A percentile compares a stretch with the other conserved stretches of the same genome.
Evolutionary conservation across 1,140 invertebrate genomes (phyloP).

Genomic region (Eupristina koningsbergeri): DNA sequence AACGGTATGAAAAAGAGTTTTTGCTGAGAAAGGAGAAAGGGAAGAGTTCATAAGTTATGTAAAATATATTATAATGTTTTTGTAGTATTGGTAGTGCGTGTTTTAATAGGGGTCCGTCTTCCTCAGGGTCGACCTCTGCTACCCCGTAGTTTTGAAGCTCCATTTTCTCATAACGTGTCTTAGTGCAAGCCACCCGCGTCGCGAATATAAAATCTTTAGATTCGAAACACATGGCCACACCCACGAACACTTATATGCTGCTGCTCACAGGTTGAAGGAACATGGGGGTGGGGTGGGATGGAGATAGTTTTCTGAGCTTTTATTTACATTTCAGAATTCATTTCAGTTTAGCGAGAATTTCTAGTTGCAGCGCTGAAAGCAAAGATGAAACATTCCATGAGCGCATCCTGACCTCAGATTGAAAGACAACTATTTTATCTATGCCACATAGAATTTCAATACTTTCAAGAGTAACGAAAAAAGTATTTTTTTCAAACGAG

Average conservation of each 20-base stretch:
- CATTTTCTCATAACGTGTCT: slow-evolving; percentile 21
- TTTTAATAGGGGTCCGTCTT: not conserved
- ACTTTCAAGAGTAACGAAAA: not conserved
- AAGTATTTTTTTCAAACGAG: not conserved
- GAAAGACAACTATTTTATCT: slow-evolving; percentile 26
- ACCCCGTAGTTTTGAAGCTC: not conserved
- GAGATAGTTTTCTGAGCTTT: not conserved
- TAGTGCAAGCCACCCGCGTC: not conserved
- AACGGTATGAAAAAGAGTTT: no score
- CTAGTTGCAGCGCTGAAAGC: not conserved
- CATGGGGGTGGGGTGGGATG: no score
- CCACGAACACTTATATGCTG: not conserved
- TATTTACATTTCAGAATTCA: slow-evolving; percentile 7
- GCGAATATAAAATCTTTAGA: not conserved
- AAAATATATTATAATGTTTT: slow-evolving; percentile 40
- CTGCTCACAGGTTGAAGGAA: no score
- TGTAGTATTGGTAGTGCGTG: no score
- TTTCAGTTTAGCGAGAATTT: not conserved
- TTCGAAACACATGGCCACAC: not conserved
- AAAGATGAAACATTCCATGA: slow-evolving; percentile 6
- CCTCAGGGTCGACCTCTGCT: not conserved
- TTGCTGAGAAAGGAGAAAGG: no score
- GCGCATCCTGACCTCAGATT: not conserved
- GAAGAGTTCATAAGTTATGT: no score
- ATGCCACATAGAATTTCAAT: not conserved